A percentile compares a stretch with the other conserved stretches of the same genome.
Conservation (phyloP, 1,140 invertebrate species). For the Brachionus manjavacas region DNA sequence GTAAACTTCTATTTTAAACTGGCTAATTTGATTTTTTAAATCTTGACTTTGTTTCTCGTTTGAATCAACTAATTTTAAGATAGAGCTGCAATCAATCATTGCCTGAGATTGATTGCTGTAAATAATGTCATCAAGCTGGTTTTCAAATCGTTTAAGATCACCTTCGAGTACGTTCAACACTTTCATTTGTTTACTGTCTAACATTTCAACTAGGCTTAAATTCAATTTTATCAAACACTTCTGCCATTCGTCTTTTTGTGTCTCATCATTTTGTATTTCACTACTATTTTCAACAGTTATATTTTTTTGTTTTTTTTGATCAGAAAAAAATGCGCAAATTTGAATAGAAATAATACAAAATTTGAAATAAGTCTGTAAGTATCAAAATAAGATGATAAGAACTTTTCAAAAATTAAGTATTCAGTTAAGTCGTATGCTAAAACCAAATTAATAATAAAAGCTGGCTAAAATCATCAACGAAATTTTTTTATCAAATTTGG, state of each 20-base stretch:
- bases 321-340: background rate
- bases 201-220: background rate
- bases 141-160: background rate
- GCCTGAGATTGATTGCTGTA: background rate
- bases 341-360: background rate
- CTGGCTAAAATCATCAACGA: no score
- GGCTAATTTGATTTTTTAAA: background rate
- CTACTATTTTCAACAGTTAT: background rate
- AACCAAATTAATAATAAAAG: no score
- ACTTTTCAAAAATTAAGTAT: background rate
- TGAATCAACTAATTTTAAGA: background rate
- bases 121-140: constrained; percentile 8
- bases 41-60: background rate
- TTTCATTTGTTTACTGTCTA: background rate
- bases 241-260: background rate
- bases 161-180: background rate
- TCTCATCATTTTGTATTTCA: background rate
- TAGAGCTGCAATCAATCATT: background rate
- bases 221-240: background rate
- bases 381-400: background rate
- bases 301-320: background rate
- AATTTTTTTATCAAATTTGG: no score
- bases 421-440: background rate
- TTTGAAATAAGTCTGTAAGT: background rate
- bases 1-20: background rate